Base-by-base conservation (phyloP, 1,140 invertebrate genomes). In the Temnothorax nylanderi region DNA sequence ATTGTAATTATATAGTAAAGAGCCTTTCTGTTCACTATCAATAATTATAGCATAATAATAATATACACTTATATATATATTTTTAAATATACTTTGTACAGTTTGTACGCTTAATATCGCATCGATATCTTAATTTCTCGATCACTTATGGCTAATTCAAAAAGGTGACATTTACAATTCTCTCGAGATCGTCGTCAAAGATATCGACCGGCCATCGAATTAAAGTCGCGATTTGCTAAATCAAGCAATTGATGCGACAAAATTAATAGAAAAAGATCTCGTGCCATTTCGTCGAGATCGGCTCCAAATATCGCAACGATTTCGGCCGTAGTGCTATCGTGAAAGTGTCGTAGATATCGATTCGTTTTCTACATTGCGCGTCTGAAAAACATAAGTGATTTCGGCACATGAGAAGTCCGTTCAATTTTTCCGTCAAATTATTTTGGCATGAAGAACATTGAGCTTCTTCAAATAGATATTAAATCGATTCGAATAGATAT, bases 31-130 rank as follows among this genome's bases (percentile, higher is more conserved):
- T 54, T 34, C 18, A 56, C 34, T 92, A 90, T 77, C 58, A 90
- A 92, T 92, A 88, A 92, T 87, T 72, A 76, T 89, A 87, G 91
- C 18, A 65, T 65, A 34, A 34, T 65, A 34, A 62, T 49, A 34
- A 44, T 77, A 44, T 77, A 77, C 56, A 64, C 16, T 32, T 47
- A 32, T n/a, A 77, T 65, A 26, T 26, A 26, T 26, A n/a, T 91
- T 90, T 92, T 92, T 91, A 92, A 93, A 93, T 82, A 75, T 93
- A 93, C 90, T 94, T 93, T 94, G 91, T 94, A 94, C 93, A 94
- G 87, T 92, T 69, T 26, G 89, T 93, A 94, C 92, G 91, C 91
- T 90, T 60, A 69, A 91, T 87, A 87, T 84, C 69, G 87, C 56
- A 74, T 90, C 60, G 82, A 87, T 86, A 89, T 69, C 47, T 47